Base-by-base conservation (phyloP, 2,888 invertebrate species). In the Thymelicus lineola region DNA sequence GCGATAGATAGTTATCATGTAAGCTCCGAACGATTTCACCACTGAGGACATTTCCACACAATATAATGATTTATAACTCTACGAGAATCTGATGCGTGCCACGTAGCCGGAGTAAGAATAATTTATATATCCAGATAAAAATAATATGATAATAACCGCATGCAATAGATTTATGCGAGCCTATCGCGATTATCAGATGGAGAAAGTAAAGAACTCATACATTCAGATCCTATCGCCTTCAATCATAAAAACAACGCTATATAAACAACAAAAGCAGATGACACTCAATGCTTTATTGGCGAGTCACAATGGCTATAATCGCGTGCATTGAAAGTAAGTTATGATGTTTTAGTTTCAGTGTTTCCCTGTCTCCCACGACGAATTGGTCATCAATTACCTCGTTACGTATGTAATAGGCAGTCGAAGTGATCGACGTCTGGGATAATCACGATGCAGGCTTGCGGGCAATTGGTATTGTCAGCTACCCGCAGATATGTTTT, bases 361-460 rank as follows among this genome's bases (percentile, higher is more conserved):
- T 58, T n/a, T 36, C 20, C 5, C 36, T 20, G 58, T 64, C 64
- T 62, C 70, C 66, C 65, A 63, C 58, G 58, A 68, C 72, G 67
- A 72, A 75, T 75, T 68, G 66, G 67, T 71, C 73, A 77, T 77
- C 78, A 77, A 81, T 80, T 76, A 78, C 72, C 73, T 75, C 70
- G 69, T 71, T 72, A 66, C 60, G 66, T 68, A 68, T 62, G 68
- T 62, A 68, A 65, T 70, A 62, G 55, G 15, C 45, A 68, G 67
- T 62, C 71, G 69, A 75, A 69, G 71, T 71, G 74, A 75, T 75
- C 60, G 69, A 72, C 69, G 63, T 67, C n/a, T 64, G 28, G 73
- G 73, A 75, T 75, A 72, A 71, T 72, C 65, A 67, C 50, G 68
- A 72, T 74, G 28, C 57, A 65, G 53, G 71, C 65, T 66, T 64